phyloP scores from a whole-genome alignment of 2,113 vertebrate species.

The Gymnogyps californianus region DNA sequence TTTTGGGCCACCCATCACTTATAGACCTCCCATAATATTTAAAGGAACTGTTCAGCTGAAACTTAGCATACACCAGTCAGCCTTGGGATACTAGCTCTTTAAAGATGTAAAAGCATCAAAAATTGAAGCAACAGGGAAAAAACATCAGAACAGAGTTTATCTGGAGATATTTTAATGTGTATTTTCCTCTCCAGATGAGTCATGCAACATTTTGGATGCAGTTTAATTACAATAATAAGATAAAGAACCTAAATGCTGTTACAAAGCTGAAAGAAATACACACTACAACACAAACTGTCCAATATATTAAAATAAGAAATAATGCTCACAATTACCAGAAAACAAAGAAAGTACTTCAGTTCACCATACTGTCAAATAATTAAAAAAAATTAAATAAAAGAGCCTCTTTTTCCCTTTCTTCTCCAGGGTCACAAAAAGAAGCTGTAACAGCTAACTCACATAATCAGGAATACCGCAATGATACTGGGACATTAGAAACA shows the following conservation, averaged over 20 bases:
- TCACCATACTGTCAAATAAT: not conserved
- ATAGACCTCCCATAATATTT: constrained; percentile 9
- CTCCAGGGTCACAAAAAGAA: not conserved
- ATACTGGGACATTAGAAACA: not conserved
- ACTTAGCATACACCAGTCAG: not conserved
- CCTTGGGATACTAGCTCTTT: not conserved
- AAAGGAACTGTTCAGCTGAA: not conserved
- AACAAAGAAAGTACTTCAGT: not conserved
- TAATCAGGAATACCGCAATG: not conserved
- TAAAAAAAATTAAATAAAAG: not conserved
- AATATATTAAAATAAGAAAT: not conserved
- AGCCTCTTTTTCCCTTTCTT: not conserved
- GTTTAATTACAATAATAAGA: not conserved
- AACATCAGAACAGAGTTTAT: not conserved
- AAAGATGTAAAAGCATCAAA: not conserved
- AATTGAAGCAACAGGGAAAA: not conserved
- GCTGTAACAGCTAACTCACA: not conserved
- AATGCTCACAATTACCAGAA: not conserved
- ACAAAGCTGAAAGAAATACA: not conserved
- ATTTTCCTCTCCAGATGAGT: not conserved
- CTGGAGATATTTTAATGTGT: not conserved
- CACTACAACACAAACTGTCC: not conserved
- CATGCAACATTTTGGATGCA: not conserved
- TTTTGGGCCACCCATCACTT: constrained; percentile 50
- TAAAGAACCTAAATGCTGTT: not conserved